A percentile compares a stretch with the other conserved stretches of the same genome.
Evolutionary conservation across 2,797 vertebrate species (phyloP).

Genomic region (Urophycis tenuis): DNA sequence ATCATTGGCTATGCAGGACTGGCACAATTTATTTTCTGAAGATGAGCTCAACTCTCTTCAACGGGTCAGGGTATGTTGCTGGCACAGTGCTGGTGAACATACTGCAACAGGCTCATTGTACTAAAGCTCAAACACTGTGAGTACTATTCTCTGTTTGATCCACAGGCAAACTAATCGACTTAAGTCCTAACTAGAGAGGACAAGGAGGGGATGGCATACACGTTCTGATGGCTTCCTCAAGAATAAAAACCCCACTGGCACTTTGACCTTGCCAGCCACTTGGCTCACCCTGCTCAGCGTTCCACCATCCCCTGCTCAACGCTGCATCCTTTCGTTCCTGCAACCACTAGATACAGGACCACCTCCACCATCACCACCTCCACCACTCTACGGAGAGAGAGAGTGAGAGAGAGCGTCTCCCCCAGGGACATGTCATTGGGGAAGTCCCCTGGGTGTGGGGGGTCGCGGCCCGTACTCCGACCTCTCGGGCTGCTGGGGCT

Average conservation of each 20-base stretch:
- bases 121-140: conserved; percentile 46
- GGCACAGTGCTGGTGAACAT: conserved; percentile 26
- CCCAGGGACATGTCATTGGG: conserved; percentile 61
- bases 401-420: conserved; percentile 28
- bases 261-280: conserved; percentile 57
- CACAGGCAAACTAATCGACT: conserved; percentile 64
- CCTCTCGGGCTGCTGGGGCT: conserved; percentile 53
- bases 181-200: conserved; percentile 43
- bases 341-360: too few species aligned
- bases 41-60: conserved; percentile 31
- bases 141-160: conserved; percentile 67
- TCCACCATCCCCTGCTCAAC: conserved; percentile 35
- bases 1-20: background rate
- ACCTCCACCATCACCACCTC: too few species aligned
- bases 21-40: background rate
- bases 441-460: conserved; percentile 55
- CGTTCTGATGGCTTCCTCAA: conserved; percentile 60
- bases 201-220: conserved; percentile 48
- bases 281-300: conserved; percentile 29
- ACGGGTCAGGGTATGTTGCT: conserved; percentile 27
- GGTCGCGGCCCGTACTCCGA: conserved; percentile 51
- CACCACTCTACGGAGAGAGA: conserved; percentile 11
- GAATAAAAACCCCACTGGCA: conserved; percentile 54
- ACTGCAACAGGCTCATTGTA: conserved; percentile 56
- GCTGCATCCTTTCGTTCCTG: too few species aligned